A percentile compares a stretch with the other conserved stretches of the same genome.
Evolutionary conservation across 2,888 invertebrate species (phyloP).

Genomic region (Brachyptera risi): DNA sequence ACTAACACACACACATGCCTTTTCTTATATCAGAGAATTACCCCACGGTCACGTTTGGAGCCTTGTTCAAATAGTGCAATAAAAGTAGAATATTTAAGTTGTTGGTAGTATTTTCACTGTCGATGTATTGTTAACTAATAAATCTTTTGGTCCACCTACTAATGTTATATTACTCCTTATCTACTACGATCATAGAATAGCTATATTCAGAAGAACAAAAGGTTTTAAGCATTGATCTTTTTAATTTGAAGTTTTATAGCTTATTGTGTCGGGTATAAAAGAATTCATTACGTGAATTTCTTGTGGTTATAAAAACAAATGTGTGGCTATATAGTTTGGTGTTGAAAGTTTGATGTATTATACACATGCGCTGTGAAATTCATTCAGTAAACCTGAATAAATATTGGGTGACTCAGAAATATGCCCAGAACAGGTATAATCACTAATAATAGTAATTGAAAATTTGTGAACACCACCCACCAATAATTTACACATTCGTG

Average conservation of each 20-base stretch:
- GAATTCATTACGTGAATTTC: no score
- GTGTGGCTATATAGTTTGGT: no score
- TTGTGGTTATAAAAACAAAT: no score
- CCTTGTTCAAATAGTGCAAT: not conserved
- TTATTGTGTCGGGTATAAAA: slow-evolving; percentile 7
- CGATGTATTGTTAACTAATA: not conserved
- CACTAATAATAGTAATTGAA: slow-evolving; percentile 14
- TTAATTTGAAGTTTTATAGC: slow-evolving; percentile 7
- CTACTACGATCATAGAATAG: not conserved
- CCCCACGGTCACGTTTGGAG: not conserved
- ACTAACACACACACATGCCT: no score
- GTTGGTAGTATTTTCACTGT: no score
- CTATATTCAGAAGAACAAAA: not conserved
- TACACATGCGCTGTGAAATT: no score
- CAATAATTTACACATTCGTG: slow-evolving; percentile 1
- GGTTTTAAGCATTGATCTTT: not conserved
- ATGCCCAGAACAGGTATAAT: not conserved
- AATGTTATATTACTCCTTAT: not conserved
- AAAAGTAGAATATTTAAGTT: slow-evolving; percentile 4
- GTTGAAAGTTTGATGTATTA: no score
- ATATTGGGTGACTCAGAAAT: not conserved
- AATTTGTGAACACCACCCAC: not conserved
- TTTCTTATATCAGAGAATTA: slow-evolving; percentile 10
- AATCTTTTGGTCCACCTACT: slow-evolving; percentile 12
- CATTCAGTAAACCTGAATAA: no score